Evolutionary conservation across 2,797 vertebrate species (phyloP).

Genomic region (Esox masquinongy): DNA sequence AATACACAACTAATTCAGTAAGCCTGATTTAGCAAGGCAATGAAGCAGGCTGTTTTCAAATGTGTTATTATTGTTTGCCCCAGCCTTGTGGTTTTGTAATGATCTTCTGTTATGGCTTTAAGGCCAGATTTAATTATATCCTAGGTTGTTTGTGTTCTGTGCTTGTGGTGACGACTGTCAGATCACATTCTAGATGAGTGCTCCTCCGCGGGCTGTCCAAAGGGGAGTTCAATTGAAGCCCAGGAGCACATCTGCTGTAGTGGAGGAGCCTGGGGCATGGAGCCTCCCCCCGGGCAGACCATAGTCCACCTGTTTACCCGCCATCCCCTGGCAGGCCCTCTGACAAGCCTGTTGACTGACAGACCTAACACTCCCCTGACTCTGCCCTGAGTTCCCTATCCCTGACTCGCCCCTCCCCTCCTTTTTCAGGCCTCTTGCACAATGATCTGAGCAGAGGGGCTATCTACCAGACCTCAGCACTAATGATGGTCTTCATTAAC

Average conservation of each 20-base stretch:
- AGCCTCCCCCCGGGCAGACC: not conserved
- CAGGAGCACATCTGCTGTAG: conserved; percentile 29
- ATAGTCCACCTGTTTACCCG: not conserved
- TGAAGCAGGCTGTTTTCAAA: conserved; percentile 50
- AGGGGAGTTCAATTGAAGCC: conserved; percentile 37
- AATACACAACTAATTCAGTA: conserved; percentile 52
- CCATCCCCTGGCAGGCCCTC: not conserved
- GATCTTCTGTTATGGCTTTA: conserved; percentile 33
- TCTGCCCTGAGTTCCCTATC: not conserved
- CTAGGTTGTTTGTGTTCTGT: conserved; percentile 43
- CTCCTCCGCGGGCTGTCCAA: conserved; percentile 22
- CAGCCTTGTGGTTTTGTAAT: conserved; percentile 41
- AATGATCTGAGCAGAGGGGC: too few species aligned
- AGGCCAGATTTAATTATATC: conserved; percentile 59
- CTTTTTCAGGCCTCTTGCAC: conserved; percentile 1
- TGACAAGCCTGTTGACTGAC: conserved; percentile 23
- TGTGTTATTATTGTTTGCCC: conserved; percentile 64
- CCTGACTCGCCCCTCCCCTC: not conserved
- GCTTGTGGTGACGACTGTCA: conserved; percentile 34
- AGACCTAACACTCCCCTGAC: conserved; percentile 37
- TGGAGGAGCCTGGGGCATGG: conserved; percentile 23
- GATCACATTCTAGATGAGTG: conserved; percentile 26
- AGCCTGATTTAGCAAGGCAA: conserved; percentile 37
- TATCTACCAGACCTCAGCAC: too few species aligned
- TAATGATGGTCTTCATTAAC: too few species aligned